Percentiles rank a stretch among this genome's conserved stretches.
Conservation (phyloP, 2,797 vertebrate species). For the Malurus leucopterus region DNA sequence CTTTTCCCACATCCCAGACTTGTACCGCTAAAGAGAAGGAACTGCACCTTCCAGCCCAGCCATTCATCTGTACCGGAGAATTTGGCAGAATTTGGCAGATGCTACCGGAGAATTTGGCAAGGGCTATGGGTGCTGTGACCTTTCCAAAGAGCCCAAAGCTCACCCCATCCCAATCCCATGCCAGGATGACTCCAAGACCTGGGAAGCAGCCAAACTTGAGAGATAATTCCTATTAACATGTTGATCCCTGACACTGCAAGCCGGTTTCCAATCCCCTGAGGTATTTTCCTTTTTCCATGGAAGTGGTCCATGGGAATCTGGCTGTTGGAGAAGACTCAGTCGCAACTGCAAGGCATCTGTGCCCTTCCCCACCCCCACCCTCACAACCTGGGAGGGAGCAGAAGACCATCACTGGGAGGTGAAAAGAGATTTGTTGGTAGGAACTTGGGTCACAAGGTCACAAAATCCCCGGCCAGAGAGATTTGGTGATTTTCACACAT, state of each 20-base stretch:
- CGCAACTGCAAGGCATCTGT: neutral
- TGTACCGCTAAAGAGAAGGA: neutral
- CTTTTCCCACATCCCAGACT: neutral
- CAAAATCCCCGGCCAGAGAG: fast-evolving
- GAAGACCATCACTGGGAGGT: neutral
- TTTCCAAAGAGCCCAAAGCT: neutral
- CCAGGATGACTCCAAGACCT: constrained; percentile 11
- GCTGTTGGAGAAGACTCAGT: neutral
- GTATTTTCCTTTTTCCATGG: constrained; percentile 28
- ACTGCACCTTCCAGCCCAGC: neutral
- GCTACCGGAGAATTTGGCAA: neutral
- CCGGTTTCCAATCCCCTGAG: constrained; percentile 18
- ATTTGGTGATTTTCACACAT: constrained; percentile 23
- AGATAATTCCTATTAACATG: constrained; percentile 10
- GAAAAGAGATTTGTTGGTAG: neutral
- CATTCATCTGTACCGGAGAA: neutral
- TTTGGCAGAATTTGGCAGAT: neutral
- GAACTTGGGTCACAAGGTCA: neutral
- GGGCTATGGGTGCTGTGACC: neutral
- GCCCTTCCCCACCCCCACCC: neutral
- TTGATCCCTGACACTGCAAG: neutral
- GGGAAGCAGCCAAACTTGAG: neutral
- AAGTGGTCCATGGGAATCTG: neutral
- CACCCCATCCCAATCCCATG: neutral
- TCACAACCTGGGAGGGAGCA: neutral